phyloP scores from a whole-genome alignment of 2,888 invertebrate genomes.

The Alloplasta piceator region DNA sequence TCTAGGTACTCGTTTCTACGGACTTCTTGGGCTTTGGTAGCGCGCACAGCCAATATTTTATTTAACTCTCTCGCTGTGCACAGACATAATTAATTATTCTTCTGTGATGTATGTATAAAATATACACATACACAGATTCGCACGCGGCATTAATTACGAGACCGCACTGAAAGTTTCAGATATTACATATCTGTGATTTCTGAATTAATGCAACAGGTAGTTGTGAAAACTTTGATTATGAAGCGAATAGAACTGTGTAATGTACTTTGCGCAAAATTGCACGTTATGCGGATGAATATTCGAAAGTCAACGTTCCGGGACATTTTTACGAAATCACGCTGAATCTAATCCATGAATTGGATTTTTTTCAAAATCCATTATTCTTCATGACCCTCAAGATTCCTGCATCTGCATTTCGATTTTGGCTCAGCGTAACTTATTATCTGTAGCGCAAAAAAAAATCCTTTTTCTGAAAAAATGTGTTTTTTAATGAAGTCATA shows the following conservation, averaged over 20 bases:
- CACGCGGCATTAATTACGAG: slow-evolving; percentile 51
- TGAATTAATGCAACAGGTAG: slow-evolving; percentile 58
- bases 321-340: neutral
- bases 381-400: no score
- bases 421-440: no score
- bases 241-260: slow-evolving; percentile 30
- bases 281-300: neutral
- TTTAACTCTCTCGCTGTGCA: slow-evolving; percentile 35
- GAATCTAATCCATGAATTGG: no score
- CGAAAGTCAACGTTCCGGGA: neutral
- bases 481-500: no score
- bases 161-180: slow-evolving; percentile 38
- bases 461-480: no score
- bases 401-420: no score
- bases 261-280: slow-evolving; percentile 14
- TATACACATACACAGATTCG: neutral
- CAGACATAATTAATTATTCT: slow-evolving; percentile 54
- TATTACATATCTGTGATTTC: slow-evolving; percentile 40
- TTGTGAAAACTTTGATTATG: slow-evolving; percentile 34
- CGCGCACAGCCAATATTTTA: slow-evolving; percentile 29
- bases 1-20: slow-evolving; percentile 27
- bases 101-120: slow-evolving; percentile 10
- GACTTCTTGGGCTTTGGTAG: slow-evolving; percentile 3
- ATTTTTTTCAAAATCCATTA: no score
- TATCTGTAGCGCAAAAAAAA: no score